A percentile compares a stretch with the other conserved stretches of the same genome.
These are phyloP conservation scores for Aurelia coerulea DNA, from an alignment of 30 jellyfish, hydroid and myxozoan species.

Conservation along the genomic window DNA sequence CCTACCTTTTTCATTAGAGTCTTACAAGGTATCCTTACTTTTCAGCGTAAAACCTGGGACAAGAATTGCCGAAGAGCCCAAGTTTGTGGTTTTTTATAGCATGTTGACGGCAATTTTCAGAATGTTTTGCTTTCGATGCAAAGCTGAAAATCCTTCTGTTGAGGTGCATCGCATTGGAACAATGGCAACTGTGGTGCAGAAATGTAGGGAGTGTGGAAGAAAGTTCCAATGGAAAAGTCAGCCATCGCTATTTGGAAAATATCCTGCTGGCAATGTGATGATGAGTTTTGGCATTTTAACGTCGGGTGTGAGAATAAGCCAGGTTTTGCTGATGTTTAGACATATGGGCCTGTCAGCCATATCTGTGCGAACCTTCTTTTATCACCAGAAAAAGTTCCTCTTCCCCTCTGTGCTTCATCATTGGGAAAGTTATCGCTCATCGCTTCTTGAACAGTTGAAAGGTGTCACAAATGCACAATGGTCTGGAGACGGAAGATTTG, in stretches of 20 bases:
- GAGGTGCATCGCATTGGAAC: constrained; percentile 24
- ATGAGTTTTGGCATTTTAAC: too few relatives aligned
- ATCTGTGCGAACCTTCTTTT: too few relatives aligned
- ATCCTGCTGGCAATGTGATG: too few relatives aligned
- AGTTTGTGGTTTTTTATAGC: constrained; percentile 19
- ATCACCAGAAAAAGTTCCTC: neutral
- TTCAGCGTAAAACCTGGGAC: constrained; percentile 23
- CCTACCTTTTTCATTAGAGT: too few relatives aligned
- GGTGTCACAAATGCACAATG: constrained; percentile 29
- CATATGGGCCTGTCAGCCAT: too few relatives aligned
- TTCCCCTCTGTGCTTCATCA: constrained; percentile 25
- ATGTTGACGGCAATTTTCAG: constrained; percentile 5
- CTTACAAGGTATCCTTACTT: neutral
- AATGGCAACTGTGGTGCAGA: constrained; percentile 43
- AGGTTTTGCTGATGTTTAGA: too few relatives aligned
- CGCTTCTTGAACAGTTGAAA: constrained; percentile 9
- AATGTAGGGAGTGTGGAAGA: constrained; percentile 12
- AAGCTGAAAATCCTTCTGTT: constrained; percentile 21
- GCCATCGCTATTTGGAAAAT: too few relatives aligned
- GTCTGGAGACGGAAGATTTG: constrained; percentile 55
- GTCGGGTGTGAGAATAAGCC: too few relatives aligned
- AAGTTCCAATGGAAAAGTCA: too few relatives aligned
- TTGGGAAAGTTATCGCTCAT: constrained; percentile 26
- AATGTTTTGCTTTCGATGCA: constrained; percentile 26
- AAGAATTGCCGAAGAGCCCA: constrained; percentile 24